Conservation (phyloP, 2,113 vertebrate species). For the Junco hyemalis region DNA sequence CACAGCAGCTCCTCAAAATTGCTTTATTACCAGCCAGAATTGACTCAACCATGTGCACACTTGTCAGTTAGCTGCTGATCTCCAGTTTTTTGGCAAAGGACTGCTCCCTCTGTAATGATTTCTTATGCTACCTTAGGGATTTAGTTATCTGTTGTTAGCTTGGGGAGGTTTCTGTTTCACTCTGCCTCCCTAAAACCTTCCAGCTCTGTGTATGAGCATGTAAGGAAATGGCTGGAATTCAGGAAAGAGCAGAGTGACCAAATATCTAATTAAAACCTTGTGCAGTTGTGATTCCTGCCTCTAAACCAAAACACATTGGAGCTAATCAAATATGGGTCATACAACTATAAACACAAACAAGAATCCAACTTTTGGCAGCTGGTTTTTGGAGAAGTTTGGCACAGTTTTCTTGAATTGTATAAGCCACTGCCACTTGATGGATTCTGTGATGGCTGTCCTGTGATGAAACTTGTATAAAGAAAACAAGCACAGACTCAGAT, state of each 20-base stretch:
- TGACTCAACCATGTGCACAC: not conserved
- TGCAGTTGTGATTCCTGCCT: not conserved
- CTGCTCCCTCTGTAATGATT: not conserved
- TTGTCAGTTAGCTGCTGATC: not conserved
- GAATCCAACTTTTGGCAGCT: not conserved
- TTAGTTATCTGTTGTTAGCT: not conserved
- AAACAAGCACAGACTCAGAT: not conserved
- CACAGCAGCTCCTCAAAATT: not conserved
- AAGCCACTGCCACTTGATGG: not conserved
- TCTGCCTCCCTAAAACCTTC: not conserved
- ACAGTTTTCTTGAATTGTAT: not conserved
- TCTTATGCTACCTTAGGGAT: not conserved
- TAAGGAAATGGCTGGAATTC: not conserved
- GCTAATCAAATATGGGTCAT: not conserved
- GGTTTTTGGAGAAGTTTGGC: not conserved
- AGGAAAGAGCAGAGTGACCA: not conserved
- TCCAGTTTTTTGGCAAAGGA: not conserved
- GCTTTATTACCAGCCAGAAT: not conserved
- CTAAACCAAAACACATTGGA: not conserved
- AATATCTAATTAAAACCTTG: not conserved
- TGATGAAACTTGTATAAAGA: not conserved
- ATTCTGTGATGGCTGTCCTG: not conserved
- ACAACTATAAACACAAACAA: not conserved
- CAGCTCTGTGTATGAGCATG: not conserved
- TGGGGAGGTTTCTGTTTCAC: not conserved